These are phyloP conservation scores for Caligus rogercresseyi DNA, from an alignment of 1,140 invertebrate genomes.

Conservation along the genomic window DNA sequence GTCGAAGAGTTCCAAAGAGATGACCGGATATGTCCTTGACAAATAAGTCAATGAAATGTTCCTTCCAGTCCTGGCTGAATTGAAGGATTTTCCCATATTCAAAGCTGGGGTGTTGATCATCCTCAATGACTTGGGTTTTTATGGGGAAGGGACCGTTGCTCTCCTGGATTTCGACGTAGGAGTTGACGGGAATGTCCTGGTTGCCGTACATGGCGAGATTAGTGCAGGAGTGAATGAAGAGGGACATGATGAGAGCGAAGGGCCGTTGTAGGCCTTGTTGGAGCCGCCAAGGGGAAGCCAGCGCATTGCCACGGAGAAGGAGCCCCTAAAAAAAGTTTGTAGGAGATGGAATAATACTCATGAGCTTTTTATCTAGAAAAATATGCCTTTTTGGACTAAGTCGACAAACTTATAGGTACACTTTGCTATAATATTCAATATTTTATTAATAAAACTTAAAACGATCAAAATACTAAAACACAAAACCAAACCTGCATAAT, in stretches of 20 bases:
- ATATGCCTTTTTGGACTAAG: no score
- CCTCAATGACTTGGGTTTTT: not conserved
- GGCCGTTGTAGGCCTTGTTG: not conserved
- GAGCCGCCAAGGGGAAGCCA: not conserved
- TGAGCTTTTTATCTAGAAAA: no score
- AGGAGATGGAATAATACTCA: no score
- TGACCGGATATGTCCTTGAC: not conserved
- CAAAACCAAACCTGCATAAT: no score
- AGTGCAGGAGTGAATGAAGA: not conserved
- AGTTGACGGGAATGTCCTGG: not conserved
- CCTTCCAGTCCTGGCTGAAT: not conserved
- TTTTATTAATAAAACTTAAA: no score
- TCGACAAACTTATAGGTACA: no score
- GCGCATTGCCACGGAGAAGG: not conserved
- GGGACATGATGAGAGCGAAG: not conserved
- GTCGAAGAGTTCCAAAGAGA: not conserved
- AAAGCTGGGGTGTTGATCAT: not conserved
- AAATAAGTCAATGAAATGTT: not conserved
- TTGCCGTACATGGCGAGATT: not conserved
- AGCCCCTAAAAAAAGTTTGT: not conserved
- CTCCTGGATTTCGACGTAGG: not conserved
- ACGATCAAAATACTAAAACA: no score
- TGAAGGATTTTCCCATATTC: not conserved
- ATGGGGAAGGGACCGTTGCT: not conserved
- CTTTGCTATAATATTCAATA: no score